phyloP scores from a whole-genome alignment of 2,797 vertebrate genomes.

The Channa striata region DNA sequence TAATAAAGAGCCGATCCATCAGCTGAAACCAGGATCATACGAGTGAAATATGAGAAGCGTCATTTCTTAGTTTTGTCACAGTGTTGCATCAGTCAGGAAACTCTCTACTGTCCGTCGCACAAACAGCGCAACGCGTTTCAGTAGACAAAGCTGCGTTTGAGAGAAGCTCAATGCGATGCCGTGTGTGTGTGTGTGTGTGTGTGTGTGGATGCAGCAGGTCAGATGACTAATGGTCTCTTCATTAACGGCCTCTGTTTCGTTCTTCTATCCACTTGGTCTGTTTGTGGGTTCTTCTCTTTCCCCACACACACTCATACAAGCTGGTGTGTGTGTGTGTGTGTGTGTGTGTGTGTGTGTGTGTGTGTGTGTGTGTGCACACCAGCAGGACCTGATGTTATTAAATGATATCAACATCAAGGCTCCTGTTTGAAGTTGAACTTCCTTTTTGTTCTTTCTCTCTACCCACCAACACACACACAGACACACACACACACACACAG shows the following conservation, averaged over 20 bases:
- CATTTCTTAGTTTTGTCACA: constrained; percentile 29
- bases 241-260: constrained; percentile 3
- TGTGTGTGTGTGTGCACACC: constrained; percentile 30
- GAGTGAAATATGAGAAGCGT: not conserved
- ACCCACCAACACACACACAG: constrained; percentile 26
- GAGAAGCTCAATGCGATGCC: not conserved
- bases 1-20: not conserved
- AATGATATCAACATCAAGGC: constrained; percentile 85
- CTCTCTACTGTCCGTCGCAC: not conserved
- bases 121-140: not conserved
- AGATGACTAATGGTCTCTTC: constrained; percentile 19
- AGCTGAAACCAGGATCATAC: not conserved
- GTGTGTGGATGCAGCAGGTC: constrained; percentile 15
- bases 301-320: not conserved
- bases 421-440: constrained; percentile 76
- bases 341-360: constrained; percentile 35
- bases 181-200: constrained; percentile 2
- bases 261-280: not conserved
- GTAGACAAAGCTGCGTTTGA: not conserved
- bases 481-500: constrained; percentile 19
- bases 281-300: not conserved
- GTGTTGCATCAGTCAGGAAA: constrained; percentile 38
- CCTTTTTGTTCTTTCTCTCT: constrained; percentile 48
- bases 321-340: constrained; percentile 31
- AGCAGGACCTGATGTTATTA: constrained; percentile 79